A percentile compares a stretch with the other conserved stretches of the same genome.
Evolutionary conservation across 1,140 invertebrate species (phyloP).

Genomic region (Bombus picipes): DNA sequence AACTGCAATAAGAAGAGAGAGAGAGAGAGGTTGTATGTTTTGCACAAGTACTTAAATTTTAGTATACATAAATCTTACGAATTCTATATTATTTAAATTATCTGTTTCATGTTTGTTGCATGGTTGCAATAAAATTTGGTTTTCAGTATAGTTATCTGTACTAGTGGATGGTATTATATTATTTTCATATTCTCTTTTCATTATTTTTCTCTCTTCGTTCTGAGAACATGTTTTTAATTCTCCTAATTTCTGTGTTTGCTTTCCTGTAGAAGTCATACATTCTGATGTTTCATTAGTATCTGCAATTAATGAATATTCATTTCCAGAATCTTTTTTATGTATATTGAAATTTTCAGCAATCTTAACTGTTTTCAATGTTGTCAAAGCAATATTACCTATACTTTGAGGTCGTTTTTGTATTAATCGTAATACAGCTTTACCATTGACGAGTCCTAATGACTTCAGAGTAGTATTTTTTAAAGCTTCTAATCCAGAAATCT

Average conservation of each 20-base stretch:
- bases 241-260: constrained; percentile 5
- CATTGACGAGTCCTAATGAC: constrained; percentile 89
- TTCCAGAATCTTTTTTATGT: constrained; percentile 39
- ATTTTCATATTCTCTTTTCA: background rate
- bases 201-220: background rate
- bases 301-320: constrained; percentile 17
- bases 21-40: background rate
- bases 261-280: constrained; percentile 44
- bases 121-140: background rate
- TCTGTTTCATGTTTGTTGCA: constrained; percentile 1
- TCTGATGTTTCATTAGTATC: constrained; percentile 57
- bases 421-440: constrained; percentile 88
- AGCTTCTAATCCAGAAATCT: constrained; percentile 86
- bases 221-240: background rate
- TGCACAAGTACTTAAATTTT: constrained; percentile 4
- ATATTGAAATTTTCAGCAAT: constrained; percentile 46
- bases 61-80: constrained; percentile 78
- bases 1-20: constrained; percentile 80
- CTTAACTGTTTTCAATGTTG: constrained; percentile 73
- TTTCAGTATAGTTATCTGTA: background rate
- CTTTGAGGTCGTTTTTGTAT: constrained; percentile 83
- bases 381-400: constrained; percentile 84
- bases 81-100: constrained; percentile 67
- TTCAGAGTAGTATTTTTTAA: constrained; percentile 87
- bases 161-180: background rate